Conservation (phyloP, 2,888 invertebrate genomes). For the Caenorhabditis sp. region DNA sequence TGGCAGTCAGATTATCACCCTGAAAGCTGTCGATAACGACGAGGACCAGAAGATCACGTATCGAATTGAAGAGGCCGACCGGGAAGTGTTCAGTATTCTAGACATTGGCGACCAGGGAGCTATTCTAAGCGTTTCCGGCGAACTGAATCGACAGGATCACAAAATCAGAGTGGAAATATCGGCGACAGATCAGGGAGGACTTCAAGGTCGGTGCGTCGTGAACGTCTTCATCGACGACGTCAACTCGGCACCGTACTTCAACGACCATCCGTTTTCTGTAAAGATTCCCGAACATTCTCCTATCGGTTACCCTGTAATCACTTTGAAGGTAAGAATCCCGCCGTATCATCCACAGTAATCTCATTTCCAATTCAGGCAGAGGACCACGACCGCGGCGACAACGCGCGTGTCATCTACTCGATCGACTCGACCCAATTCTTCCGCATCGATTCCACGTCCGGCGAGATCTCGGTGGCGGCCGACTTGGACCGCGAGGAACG, state of each 20-base stretch:
- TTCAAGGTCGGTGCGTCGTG: constrained; percentile 62
- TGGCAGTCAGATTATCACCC: constrained; percentile 68
- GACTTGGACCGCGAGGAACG: constrained; percentile 88
- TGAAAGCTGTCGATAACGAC: constrained; percentile 75
- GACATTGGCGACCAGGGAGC: constrained; percentile 74
- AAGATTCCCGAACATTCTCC: constrained; percentile 89
- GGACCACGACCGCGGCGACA: constrained; percentile 94
- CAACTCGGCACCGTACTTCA: constrained; percentile 75
- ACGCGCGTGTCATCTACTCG: constrained; percentile 84
- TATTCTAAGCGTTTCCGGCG: constrained; percentile 69
- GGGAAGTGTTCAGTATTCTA: constrained; percentile 72
- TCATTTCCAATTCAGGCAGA: constrained; percentile 82
- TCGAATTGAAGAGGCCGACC: constrained; percentile 69
- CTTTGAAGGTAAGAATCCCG: constrained; percentile 87
- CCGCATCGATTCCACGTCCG: constrained; percentile 91
- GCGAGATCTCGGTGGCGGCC: constrained; percentile 88
- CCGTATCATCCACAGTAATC: not conserved
- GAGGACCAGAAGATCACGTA: constrained; percentile 75
- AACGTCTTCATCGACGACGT: constrained; percentile 81
- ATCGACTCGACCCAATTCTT: constrained; percentile 83
- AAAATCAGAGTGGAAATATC: constrained; percentile 69
- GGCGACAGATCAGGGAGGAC: constrained; percentile 72
- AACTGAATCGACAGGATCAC: constrained; percentile 68
- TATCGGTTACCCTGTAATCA: constrained; percentile 86
- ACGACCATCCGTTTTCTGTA: constrained; percentile 71